Conservation (phyloP, 2,888 invertebrate genomes). For the Arctia plantaginis region DNA sequence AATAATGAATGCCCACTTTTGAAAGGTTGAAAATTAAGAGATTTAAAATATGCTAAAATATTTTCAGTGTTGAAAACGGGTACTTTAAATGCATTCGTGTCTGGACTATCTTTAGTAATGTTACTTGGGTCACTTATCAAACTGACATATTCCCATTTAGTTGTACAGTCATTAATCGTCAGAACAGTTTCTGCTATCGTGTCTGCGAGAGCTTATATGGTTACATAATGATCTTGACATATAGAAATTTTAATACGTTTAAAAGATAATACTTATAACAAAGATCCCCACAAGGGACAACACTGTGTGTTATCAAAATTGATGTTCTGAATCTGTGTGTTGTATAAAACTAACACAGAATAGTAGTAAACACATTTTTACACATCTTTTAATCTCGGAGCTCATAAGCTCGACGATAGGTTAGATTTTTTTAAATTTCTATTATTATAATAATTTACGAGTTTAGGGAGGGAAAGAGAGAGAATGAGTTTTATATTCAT, state of each 20-base stretch:
- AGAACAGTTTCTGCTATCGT: conserved; percentile 43
- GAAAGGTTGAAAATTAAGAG: conserved; percentile 38
- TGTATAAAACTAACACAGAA: too few relatives aligned
- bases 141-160: conserved; percentile 48
- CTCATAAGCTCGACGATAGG: too few relatives aligned
- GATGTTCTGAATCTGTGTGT: too few relatives aligned
- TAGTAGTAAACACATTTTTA: too few relatives aligned
- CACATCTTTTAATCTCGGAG: too few relatives aligned
- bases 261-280: background rate
- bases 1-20: conserved; percentile 36
- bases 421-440: too few relatives aligned
- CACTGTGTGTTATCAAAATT: too few relatives aligned
- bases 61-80: conserved; percentile 27
- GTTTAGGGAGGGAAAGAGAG: too few relatives aligned
- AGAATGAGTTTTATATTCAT: too few relatives aligned
- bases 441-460: too few relatives aligned
- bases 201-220: conserved; percentile 47
- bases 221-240: conserved; percentile 46
- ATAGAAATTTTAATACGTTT: conserved; percentile 23
- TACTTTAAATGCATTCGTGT: conserved; percentile 42
- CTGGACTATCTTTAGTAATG: conserved; percentile 39
- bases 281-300: too few relatives aligned
- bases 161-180: conserved; percentile 50
- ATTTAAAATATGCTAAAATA: conserved; percentile 32
- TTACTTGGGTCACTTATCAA: conserved; percentile 51